Evolutionary conservation across 1,140 invertebrate genomes (phyloP), one percentile per base, ranked within the genome.

Genomic region (Archivesica marissinica): DNA sequence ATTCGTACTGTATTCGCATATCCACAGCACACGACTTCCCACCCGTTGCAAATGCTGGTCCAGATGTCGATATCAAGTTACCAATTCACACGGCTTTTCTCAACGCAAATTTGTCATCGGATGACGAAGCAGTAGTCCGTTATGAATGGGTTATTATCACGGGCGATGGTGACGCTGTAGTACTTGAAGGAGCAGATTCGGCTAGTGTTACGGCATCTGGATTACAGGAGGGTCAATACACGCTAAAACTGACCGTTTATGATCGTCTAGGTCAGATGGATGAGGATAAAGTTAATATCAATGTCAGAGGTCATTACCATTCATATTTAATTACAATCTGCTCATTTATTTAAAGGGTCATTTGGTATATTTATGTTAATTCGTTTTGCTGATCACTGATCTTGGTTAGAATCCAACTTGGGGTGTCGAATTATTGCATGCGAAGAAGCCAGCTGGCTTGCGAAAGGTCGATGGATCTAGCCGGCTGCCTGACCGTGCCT

Each of bases 41-140:
- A 11, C 80, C 80, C 7, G 28, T 64, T 47, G 80, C 80, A 9
- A 33, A 74, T 47, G 80, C 80, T 30, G 80, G 80, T 33, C 25
- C 61, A 28, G 80, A 74, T 64, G 52, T 61, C 11, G 39, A 17
- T 25, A 25, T 83, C 4, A 33, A 61, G 52, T 35, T 83, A 41
- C 80, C 80, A 35, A 47, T 17, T 30, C 52, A 83, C 33, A 39
- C 35, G 15, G 56, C 64, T 25, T 35, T 13, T 13, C 38, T 83
- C 2, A 39, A 59, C 35, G 80, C 68, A 3, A 20, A 17, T 64
- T 17, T 7, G 25, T 83, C 80, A 0, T 59, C 68, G n/a, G 80
- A 83, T 50, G 68, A 83, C 50, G 30, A 23, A 11, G 30, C 0
- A 17, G 30, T 79, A 9, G 77, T 79, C 1, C 7, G 15, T n/a